Base-by-base conservation (phyloP, 23 tunicate genomes). In the Styela clava region DNA sequence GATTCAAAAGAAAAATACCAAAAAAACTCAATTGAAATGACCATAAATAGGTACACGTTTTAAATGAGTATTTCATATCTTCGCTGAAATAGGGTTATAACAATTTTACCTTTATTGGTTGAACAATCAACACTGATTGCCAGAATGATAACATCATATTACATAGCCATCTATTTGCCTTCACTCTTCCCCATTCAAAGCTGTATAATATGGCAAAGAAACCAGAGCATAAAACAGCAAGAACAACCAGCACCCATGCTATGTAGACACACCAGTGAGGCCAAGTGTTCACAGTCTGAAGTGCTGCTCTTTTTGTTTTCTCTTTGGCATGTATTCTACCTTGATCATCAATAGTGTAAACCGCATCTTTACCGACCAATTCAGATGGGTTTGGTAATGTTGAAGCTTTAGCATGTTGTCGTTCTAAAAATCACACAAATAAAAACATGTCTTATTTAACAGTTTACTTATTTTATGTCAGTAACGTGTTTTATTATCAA, bases 161-260 rank as follows among this genome's bases (percentile, higher is more conserved):
- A 65, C 86, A 68, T 12, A 95, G 85, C 99, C 99, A 95, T 34
- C 91, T 62, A 62, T 95, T 79, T 12, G 99, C 95, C 36, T 89
- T 95, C 25, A 79, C 96, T 71, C 88, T 73, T 2, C 99, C 99
- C 92, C 95, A 95, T 68, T 95, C 99, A 62, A 95, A 93, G 74
- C 97, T 89, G 99, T 95, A 95, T 21, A 95, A 34, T 27, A 95
- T 90, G 2, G 95, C 85, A 62, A 95, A 95, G 72, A 95, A 95
- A 18, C 88, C 99, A 27, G 88, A 90, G 2, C 82, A 2, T 62
- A 95, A 62, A 26, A 89, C 87, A 25, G 90, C 99, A n/a, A 82
- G 24, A 71, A 78, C 72, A 22, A 91, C 90, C 77, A 93, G 84
- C 2, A 68, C 20, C 98, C 98, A 93, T 20, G 98, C 98, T 23